Conservation (phyloP, 2,797 vertebrate species). For the Myotis myotis region DNA sequence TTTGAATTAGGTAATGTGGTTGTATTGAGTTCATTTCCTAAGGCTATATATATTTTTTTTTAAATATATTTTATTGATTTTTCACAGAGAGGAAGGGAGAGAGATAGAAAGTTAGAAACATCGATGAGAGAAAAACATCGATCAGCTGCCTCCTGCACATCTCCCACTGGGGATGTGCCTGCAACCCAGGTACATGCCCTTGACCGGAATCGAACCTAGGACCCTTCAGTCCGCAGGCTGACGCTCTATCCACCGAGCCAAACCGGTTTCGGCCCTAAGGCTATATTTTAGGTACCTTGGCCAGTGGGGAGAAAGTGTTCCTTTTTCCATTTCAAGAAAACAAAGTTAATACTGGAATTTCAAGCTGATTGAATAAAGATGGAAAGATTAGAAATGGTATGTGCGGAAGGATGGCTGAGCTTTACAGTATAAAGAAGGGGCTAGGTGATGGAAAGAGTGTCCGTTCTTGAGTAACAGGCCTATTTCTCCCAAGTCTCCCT, state of each 20-base stretch:
- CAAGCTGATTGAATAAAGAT: background rate
- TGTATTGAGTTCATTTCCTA: background rate
- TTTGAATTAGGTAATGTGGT: background rate
- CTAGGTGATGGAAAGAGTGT: background rate
- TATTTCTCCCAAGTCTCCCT: background rate
- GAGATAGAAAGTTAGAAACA: too few species aligned
- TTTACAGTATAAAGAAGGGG: background rate
- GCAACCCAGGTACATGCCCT: too few species aligned
- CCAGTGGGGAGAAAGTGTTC: background rate
- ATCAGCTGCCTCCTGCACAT: too few species aligned
- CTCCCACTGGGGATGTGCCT: too few species aligned
- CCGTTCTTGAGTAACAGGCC: background rate
- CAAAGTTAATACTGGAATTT: background rate
- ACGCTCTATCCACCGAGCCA: too few species aligned
- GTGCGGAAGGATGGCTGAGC: background rate
- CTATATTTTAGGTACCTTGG: background rate
- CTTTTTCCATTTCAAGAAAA: slow-evolving; percentile 13
- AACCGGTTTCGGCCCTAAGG: too few species aligned
- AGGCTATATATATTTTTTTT: too few species aligned
- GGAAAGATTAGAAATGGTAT: background rate
- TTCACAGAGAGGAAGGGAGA: too few species aligned
- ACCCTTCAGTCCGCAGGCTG: too few species aligned
- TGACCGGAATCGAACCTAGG: too few species aligned
- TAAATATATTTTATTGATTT: too few species aligned
- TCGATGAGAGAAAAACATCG: too few species aligned